phyloP scores from a whole-genome alignment of 2,113 vertebrate species.

The Gymnarchus niloticus region DNA sequence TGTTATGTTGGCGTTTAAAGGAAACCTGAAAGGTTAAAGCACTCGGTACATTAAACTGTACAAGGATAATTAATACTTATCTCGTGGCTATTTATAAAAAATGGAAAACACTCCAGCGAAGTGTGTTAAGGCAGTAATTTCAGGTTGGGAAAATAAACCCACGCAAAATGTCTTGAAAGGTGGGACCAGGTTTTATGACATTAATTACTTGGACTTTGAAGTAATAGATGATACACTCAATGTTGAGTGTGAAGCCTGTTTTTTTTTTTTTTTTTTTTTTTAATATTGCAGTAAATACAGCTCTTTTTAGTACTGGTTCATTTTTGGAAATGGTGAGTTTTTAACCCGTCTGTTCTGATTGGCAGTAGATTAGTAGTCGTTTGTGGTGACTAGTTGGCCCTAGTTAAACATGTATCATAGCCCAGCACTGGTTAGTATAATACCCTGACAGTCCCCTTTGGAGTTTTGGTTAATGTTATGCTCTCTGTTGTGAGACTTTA shows the following conservation, averaged over 20 bases:
- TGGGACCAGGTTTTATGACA: neutral
- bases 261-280: neutral
- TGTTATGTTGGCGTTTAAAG: slow-evolving; percentile 96
- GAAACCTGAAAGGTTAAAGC: slow-evolving; percentile 99
- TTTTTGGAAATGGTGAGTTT: neutral
- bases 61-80: slow-evolving; percentile 99
- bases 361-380: neutral
- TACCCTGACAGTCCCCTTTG: too few relatives aligned
- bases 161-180: slow-evolving; percentile 16
- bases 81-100: slow-evolving; percentile 99
- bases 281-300: neutral
- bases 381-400: neutral
- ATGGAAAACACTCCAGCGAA: slow-evolving; percentile 91
- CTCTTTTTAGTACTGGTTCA: neutral
- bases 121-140: slow-evolving; percentile 84
- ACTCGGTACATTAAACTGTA: slow-evolving; percentile 98
- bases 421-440: too few relatives aligned
- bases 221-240: neutral
- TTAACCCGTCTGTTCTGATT: neutral
- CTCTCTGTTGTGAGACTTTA: too few relatives aligned
- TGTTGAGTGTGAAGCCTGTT: neutral
- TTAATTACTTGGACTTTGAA: neutral
- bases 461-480: too few relatives aligned
- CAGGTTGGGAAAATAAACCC: slow-evolving; percentile 59
- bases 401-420: too few relatives aligned